A percentile compares a stretch with the other conserved stretches of the same genome.
These are phyloP conservation scores for Apotomis betuletana DNA, from an alignment of 2,888 invertebrate species.

Conservation along the genomic window DNA sequence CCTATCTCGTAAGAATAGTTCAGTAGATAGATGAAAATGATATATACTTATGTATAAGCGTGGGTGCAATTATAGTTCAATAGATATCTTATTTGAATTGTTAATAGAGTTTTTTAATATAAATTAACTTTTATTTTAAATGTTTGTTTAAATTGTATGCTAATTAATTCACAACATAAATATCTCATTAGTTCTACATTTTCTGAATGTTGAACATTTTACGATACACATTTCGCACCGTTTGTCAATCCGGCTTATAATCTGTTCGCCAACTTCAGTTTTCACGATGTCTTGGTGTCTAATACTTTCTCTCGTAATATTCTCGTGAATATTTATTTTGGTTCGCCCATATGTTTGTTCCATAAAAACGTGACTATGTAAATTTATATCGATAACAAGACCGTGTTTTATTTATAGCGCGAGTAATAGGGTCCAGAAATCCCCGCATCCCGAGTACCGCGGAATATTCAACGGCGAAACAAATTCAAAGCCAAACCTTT, in stretches of 20 bases:
- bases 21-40: background rate
- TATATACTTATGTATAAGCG: slow-evolving; percentile 9
- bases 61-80: slow-evolving; percentile 36
- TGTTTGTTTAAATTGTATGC: slow-evolving; percentile 12
- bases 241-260: slow-evolving; percentile 1
- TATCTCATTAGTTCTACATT: background rate
- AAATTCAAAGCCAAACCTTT: slow-evolving; percentile 33
- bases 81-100: slow-evolving; percentile 27
- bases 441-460: slow-evolving; percentile 41
- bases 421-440: slow-evolving; percentile 42
- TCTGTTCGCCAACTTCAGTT: slow-evolving; percentile 7
- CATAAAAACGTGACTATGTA: slow-evolving; percentile 42
- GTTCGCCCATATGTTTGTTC: slow-evolving; percentile 27
- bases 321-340: slow-evolving; percentile 33
- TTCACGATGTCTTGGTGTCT: background rate
- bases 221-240: slow-evolving; percentile 1
- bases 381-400: slow-evolving; percentile 45
- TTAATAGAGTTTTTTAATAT: slow-evolving; percentile 15
- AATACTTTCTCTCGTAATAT: slow-evolving; percentile 16
- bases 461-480: slow-evolving; percentile 42
- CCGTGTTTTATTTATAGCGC: slow-evolving; percentile 48
- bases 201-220: slow-evolving; percentile 1
- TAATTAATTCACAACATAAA: background rate
- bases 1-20: slow-evolving; percentile 8
- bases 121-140: slow-evolving; percentile 4